Evolutionary conservation across 2,888 invertebrate species (phyloP).

Genomic region (Aleiodes alternator): DNA sequence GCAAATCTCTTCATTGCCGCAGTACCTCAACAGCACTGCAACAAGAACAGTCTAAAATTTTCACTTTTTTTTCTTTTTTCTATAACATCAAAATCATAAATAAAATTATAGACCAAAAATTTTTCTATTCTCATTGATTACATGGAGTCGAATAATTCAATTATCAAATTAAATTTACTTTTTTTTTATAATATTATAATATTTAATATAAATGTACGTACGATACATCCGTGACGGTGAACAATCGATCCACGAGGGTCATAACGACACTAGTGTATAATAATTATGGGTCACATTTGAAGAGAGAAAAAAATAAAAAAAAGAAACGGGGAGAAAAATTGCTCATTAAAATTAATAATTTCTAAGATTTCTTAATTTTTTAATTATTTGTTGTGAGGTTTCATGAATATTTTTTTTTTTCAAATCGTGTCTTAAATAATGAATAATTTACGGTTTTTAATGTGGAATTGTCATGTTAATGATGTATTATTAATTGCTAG

Average conservation of each 20-base stretch:
- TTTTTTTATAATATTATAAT: conserved; percentile 5
- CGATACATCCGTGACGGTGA: conserved; percentile 23
- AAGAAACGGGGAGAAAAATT: not conserved
- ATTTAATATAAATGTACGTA: not conserved
- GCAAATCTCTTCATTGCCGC: not conserved
- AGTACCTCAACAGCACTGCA: conserved; percentile 28
- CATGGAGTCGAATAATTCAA: conserved; percentile 23
- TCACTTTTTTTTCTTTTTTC: too few relatives aligned
- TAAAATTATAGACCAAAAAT: not conserved
- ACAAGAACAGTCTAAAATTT: not conserved
- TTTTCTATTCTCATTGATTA: not conserved
- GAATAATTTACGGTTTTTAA: not conserved
- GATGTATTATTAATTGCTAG: not conserved
- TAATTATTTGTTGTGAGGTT: not conserved
- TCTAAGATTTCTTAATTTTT: conserved; percentile 13
- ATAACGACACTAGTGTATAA: conserved; percentile 26
- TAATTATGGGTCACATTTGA: conserved; percentile 30
- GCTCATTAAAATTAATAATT: conserved; percentile 21
- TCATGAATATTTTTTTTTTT: not conserved
- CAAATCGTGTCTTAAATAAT: not conserved
- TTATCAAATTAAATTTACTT: not conserved
- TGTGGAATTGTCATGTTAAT: not conserved
- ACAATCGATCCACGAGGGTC: conserved; percentile 35
- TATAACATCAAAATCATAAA: not conserved
- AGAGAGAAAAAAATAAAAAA: too few relatives aligned